A percentile compares a stretch with the other conserved stretches of the same genome.
Conservation (phyloP, 2,888 invertebrate genomes). For the Elegia similella region DNA sequence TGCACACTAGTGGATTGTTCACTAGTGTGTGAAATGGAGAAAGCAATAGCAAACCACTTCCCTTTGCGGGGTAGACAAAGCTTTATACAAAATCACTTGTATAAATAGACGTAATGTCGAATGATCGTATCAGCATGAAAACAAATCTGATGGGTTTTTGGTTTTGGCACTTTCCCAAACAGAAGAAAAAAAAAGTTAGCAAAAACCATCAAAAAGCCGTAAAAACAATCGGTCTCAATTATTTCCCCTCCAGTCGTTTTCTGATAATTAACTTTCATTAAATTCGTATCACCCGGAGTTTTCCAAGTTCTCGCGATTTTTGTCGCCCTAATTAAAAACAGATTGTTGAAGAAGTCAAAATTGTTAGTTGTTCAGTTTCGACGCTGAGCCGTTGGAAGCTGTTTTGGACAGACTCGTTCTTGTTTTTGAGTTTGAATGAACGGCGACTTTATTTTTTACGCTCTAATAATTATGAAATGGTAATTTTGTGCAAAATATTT, state of each 20-base stretch:
- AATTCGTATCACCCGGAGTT: constrained; percentile 49
- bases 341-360: constrained; percentile 34
- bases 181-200: constrained; percentile 7
- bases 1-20: too few relatives aligned
- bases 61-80: too few relatives aligned
- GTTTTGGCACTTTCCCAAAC: too few relatives aligned
- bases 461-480: background rate
- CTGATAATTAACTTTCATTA: constrained; percentile 55
- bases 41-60: too few relatives aligned
- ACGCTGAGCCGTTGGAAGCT: background rate
- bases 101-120: too few relatives aligned
- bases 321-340: constrained; percentile 45
- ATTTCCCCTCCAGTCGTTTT: constrained; percentile 35
- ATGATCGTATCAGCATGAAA: too few relatives aligned
- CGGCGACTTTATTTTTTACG: background rate
- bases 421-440: background rate
- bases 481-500: background rate
- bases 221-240: constrained; percentile 38
- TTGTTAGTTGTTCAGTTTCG: constrained; percentile 31
- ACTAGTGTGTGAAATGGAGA: too few relatives aligned
- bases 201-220: constrained; percentile 19
- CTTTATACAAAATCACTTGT: too few relatives aligned
- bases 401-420: background rate
- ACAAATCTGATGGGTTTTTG: too few relatives aligned
- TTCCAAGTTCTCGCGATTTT: constrained; percentile 35